Evolutionary conservation across 2,888 invertebrate species (phyloP).

Genomic region (Polydrusus pterygomalis): DNA sequence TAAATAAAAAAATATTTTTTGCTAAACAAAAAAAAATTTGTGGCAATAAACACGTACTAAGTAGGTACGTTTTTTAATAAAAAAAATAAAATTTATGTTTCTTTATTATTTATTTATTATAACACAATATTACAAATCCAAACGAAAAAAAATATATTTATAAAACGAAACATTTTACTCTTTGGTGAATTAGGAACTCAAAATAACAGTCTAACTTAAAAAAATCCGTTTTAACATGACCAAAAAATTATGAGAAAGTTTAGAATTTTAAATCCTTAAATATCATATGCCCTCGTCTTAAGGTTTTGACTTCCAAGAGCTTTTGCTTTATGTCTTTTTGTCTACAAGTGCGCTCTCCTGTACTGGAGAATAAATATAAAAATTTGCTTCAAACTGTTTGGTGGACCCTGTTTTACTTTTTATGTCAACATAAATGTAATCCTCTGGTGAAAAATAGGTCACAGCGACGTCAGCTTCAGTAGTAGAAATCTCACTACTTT

Average conservation of each 20-base stretch:
- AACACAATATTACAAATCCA: no score
- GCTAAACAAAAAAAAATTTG: no score
- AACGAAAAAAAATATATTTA: no score
- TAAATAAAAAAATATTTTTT: no score
- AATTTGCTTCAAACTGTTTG: not conserved
- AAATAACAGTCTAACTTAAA: no score
- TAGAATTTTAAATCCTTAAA: conserved; percentile 20
- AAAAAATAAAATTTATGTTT: no score
- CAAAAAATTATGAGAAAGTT: not conserved
- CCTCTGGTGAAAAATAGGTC: not conserved
- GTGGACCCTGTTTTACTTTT: conserved; percentile 10
- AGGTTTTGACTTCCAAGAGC: not conserved
- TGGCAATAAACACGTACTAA: no score
- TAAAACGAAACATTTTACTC: no score
- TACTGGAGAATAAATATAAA: not conserved
- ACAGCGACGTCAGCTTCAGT: not conserved
- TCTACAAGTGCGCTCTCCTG: not conserved
- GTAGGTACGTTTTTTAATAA: no score
- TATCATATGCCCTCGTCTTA: conserved; percentile 9
- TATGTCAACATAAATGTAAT: conserved; percentile 6
- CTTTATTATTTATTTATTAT: no score
- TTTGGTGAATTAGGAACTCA: no score
- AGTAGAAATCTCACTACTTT: no score
- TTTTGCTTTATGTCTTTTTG: not conserved
- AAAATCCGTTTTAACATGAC: not conserved